Evolutionary conservation across 2,113 vertebrate species (phyloP), one percentile per base, ranked within the genome.

Genomic region (Strix uralensis): DNA sequence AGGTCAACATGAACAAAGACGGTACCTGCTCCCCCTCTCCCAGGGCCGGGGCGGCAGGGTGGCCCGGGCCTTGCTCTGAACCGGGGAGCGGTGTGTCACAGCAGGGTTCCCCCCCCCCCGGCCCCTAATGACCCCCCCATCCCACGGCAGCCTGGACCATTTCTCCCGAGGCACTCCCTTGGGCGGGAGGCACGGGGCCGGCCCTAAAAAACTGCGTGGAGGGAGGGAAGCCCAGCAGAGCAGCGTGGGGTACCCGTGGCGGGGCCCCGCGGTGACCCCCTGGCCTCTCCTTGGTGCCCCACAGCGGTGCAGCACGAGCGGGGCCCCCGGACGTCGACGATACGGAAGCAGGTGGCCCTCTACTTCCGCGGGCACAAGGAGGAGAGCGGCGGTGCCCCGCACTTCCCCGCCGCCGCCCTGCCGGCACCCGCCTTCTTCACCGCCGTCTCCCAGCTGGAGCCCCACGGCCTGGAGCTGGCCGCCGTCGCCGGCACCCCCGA

Each of bases 1-100:
- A 99, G 98, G 99, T 99, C 97, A 99, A 99, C 98, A 99, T 99
- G 99, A 99, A 99, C 98, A 99, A 99, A 99, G 99, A 99, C 89
- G 99, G 99, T 99, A 99, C 94, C 94, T 93, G 90, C 79, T 57
- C 57, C 73, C 90, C 90, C 15, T 81, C 32, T 67, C 78, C 81
- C 51, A 15, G 79, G 86, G 62, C 21, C 51, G 15, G 79, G 86
- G 62, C 21, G 40, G 66, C 1, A 25, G 61, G 58, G 69, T 5
- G n/a, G 65, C 46, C 17, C 13, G 8, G n/a, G 40, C 13, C n/a
- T 38, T 71, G 34, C 70, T 66, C 65, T 9, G 82, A 52, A 29
- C 20, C 0, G 16, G 38, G 54, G 23, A 87, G 74, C 0, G 0
- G 10, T 6, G 20, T 71, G 79, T 38, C 63, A 23, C 58, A 13